A percentile compares a stretch with the other conserved stretches of the same genome.
Conservation (phyloP, 2,797 vertebrate species). For the Darevskia nairensis region DNA sequence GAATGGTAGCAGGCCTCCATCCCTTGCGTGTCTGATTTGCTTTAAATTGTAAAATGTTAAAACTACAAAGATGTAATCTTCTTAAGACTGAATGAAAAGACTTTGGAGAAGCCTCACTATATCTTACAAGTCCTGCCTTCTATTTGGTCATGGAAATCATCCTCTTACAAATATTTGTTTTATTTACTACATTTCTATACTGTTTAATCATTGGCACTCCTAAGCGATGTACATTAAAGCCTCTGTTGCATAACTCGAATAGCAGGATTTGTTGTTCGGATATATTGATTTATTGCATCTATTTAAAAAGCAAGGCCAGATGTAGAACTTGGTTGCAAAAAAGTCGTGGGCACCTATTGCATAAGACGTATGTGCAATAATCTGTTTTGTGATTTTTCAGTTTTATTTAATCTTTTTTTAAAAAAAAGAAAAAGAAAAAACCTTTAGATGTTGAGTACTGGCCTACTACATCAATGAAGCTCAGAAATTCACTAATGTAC, state of each 20-base stretch:
- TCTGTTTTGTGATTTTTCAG: background rate
- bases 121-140: conserved; percentile 12
- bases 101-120: conserved; percentile 54
- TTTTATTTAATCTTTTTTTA: background rate
- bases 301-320: background rate
- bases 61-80: conserved; percentile 16
- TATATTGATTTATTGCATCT: background rate
- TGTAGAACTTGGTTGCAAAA: background rate
- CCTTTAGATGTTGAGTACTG: background rate
- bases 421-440: background rate
- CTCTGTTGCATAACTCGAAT: background rate
- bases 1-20: conserved; percentile 43
- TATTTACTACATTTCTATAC: conserved; percentile 36
- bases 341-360: background rate
- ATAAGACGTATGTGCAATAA: background rate
- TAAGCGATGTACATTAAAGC: background rate
- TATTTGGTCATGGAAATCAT: background rate
- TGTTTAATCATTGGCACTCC: background rate
- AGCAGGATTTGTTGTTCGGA: background rate
- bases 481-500: background rate
- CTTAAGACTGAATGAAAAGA: conserved; percentile 33
- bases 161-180: conserved; percentile 36
- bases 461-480: background rate
- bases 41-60: conserved; percentile 15
- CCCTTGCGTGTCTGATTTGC: conserved; percentile 39